Evolutionary conservation across 2,888 invertebrate species (phyloP), one percentile per base, ranked within the genome.

Genomic region (Cerastis leucographa): DNA sequence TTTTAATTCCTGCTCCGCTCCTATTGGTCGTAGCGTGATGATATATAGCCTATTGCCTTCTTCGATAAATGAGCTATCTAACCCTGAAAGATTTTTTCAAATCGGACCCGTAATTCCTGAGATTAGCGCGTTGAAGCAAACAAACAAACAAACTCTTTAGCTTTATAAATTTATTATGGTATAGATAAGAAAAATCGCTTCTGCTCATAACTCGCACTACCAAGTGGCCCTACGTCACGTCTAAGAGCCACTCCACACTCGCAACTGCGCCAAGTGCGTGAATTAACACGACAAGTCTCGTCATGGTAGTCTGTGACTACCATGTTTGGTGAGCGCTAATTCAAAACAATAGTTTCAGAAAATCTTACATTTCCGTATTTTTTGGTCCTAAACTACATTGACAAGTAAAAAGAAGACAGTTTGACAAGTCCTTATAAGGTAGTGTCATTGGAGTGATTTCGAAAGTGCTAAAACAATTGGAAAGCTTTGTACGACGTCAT

Each of bases 211-310:
- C 71, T 79, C 66, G 9, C 9, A 11, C 62, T 1, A 64, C 66
- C 77, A 85, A 74, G 64, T 75, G 85, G 84, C 82, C 81, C 84
- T 81, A 86, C 75, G 80, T 82, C 84, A 83, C 40, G 68, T 29
- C 71, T 85, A 88, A 88, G 88, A 82, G 83, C 66, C 83, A 69
- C 86, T 83, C 29, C 87, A 82, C 78, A 83, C 76, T 64, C 46
- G 77, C 80, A 71, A 77, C 78, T 51, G 76, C 70, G 74, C 79
- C 85, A 74, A 84, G 80, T 82, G 84, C 86, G 85, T 81, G 83
- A 83, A 82, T 87, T 87, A 87, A 82, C 83, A 83, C 85, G 80
- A 83, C 82, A 71, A 66, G 87, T 85, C 75, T n/a, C 76, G 74
- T 71, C 84, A 65, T n/a, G n/a, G n/a, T n/a, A n/a, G n/a, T 74